These are phyloP conservation scores for Gasterosteus nipponicus DNA, from an alignment of 2,113 vertebrate genomes.

Conservation along the genomic window DNA sequence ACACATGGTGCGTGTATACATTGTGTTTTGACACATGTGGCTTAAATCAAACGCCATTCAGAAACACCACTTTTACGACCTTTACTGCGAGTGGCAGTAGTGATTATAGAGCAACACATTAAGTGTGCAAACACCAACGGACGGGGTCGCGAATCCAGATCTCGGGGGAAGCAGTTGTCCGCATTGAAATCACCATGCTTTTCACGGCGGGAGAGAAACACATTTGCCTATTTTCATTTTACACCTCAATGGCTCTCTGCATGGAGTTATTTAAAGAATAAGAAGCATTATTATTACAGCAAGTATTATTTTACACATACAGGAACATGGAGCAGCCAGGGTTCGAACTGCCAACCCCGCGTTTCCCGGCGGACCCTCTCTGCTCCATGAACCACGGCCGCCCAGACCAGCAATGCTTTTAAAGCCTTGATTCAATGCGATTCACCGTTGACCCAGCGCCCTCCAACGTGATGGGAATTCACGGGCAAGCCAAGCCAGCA, in stretches of 20 bases:
- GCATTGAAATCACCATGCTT: slow-evolving; percentile 7
- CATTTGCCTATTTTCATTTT: slow-evolving; percentile 28
- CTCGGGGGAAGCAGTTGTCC: slow-evolving; percentile 27
- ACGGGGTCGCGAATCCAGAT: slow-evolving; percentile 22
- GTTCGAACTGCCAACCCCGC: too few relatives aligned
- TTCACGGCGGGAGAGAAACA: slow-evolving; percentile 23
- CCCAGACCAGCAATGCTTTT: background rate
- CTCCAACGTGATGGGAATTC: slow-evolving; percentile 29
- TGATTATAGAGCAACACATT: slow-evolving; percentile 59
- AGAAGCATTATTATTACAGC: too few relatives aligned
- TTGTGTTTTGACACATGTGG: slow-evolving; percentile 61
- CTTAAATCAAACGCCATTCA: slow-evolving; percentile 59
- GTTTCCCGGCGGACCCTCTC: too few relatives aligned
- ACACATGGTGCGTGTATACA: slow-evolving; percentile 48
- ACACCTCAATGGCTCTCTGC: slow-evolving; percentile 25
- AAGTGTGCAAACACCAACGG: slow-evolving; percentile 41
- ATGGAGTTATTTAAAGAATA: slow-evolving; percentile 1
- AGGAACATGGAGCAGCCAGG: too few relatives aligned
- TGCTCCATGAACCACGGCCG: too few relatives aligned
- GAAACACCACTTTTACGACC: slow-evolving; percentile 51
- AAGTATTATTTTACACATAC: too few relatives aligned
- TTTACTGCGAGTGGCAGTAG: slow-evolving; percentile 58
- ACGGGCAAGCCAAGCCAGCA: slow-evolving; percentile 38
- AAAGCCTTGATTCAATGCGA: slow-evolving; percentile 15
- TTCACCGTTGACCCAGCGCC: slow-evolving; percentile 37